Conservation (phyloP, 2,888 invertebrate genomes). For the Lissocephala sabroskyi region DNA sequence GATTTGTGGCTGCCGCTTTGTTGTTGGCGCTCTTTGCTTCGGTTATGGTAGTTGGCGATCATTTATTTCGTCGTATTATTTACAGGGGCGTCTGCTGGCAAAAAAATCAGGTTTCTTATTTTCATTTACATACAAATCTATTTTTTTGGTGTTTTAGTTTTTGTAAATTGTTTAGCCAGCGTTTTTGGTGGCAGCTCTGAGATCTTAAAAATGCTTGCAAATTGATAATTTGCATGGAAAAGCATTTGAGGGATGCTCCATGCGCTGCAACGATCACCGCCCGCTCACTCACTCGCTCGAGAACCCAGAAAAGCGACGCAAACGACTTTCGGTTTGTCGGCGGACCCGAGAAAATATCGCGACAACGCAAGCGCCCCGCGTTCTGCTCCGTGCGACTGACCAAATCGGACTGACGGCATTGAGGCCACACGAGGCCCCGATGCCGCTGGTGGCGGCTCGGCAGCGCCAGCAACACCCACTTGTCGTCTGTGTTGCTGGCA, state of each 20-base stretch:
- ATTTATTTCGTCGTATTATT: slow-evolving; percentile 1
- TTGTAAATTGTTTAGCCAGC: no score
- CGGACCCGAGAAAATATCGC: no score
- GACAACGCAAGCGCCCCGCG: slow-evolving; percentile 46
- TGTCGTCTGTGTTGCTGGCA: not conserved
- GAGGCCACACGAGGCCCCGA: slow-evolving; percentile 5
- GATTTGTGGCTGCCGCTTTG: not conserved
- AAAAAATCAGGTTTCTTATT: slow-evolving; percentile 32
- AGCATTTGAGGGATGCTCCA: no score
- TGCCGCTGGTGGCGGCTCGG: slow-evolving; percentile 9
- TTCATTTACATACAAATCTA: no score
- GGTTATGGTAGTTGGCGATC: not conserved
- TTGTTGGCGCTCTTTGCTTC: slow-evolving; percentile 1
- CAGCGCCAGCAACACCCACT: slow-evolving; percentile 15
- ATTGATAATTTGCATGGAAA: no score
- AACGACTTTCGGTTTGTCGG: no score
- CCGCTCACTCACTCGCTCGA: no score
- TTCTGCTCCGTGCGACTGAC: slow-evolving; percentile 44
- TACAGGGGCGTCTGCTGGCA: slow-evolving; percentile 1
- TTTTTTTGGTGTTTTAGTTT: no score
- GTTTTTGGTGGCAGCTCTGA: no score
- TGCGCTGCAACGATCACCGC: no score
- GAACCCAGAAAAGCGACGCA: no score
- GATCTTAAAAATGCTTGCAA: no score
- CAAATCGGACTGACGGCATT: slow-evolving; percentile 46